Evolutionary conservation across 2,113 vertebrate species (phyloP), one percentile per base, ranked within the genome.

Genomic region (Axis porcinus): DNA sequence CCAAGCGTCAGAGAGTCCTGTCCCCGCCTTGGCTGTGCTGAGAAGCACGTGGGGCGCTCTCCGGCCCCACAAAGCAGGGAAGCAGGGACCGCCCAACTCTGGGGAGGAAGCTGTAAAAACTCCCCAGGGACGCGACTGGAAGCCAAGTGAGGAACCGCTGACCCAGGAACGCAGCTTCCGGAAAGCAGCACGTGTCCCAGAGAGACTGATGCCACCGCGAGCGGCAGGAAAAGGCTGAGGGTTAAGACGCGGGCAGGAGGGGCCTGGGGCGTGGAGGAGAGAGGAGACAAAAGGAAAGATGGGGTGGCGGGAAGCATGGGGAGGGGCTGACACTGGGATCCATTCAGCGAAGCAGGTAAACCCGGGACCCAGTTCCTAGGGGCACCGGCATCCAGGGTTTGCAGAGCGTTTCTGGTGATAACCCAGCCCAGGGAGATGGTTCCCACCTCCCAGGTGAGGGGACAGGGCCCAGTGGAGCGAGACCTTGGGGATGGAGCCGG

Each of bases 101-200:
- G 54, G 28, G 50, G 16, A 57, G 64, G 47, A 58, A 28, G 36
- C 50, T 27, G 21, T 36, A 12, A 86, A 40, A 57, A 25, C 19
- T 6, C n/a, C 36, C 21, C 4, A 17, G 64, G 52, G 17, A 21
- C 14, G 2, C 0, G 0, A 17, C 21, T 9, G 0, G 21, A 58
- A 25, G 33, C 40, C 33, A 58, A 57, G 36, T 58, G 21, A 17
- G 36, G 52, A 87, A 14, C 17, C 43, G 7, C 74, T 62, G 7
- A n/a, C 60, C 60, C 30, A 33, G 52, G 45, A 58, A 54, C 16
- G 23, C 16, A 62, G n/a, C n/a, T 91, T 55, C 47, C 4, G 17
- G 54, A 27, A 36, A 93, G 36, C 28, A 45, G n/a, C 21, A 4
- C 4, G 3, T 28, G 54, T 47, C 16, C 43, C 70, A n/a, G 23